A percentile compares a stretch with the other conserved stretches of the same genome.
These are phyloP conservation scores for Riparia riparia DNA, from an alignment of 2,113 vertebrate genomes.

Conservation along the genomic window DNA sequence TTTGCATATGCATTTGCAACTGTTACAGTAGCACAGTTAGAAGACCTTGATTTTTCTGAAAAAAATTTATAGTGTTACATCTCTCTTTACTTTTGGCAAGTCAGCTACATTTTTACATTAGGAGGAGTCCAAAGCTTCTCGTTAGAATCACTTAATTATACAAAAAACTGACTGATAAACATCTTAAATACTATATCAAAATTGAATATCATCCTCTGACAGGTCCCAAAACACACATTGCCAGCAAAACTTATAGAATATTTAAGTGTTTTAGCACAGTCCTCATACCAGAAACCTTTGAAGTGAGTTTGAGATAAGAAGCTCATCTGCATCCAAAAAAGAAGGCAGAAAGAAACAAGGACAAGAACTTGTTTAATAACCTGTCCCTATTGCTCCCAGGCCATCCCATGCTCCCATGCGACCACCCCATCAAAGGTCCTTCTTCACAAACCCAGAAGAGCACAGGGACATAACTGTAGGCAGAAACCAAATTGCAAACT, in stretches of 20 bases:
- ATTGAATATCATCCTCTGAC: neutral
- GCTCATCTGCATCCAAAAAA: neutral
- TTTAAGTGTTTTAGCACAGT: neutral
- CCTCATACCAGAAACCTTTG: neutral
- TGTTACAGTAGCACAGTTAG: neutral
- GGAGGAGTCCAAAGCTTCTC: neutral
- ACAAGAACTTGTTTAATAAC: neutral
- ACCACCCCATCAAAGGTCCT: rapidly evolving
- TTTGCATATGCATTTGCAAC: neutral
- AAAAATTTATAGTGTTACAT: neutral
- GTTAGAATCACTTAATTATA: neutral
- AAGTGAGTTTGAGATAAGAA: neutral
- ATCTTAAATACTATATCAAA: neutral
- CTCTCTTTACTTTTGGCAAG: conserved; percentile 37
- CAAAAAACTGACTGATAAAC: neutral
- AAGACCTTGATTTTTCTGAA: neutral
- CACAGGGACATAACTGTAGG: neutral
- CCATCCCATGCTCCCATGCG: no score
- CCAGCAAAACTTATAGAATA: neutral
- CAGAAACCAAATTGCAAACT: neutral
- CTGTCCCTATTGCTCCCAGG: neutral
- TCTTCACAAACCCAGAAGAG: neutral
- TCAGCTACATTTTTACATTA: conserved; percentile 54
- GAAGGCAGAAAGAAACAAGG: neutral
- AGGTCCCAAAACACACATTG: neutral